Conservation (phyloP, 2,113 vertebrate species). For the Corapipo altera region DNA sequence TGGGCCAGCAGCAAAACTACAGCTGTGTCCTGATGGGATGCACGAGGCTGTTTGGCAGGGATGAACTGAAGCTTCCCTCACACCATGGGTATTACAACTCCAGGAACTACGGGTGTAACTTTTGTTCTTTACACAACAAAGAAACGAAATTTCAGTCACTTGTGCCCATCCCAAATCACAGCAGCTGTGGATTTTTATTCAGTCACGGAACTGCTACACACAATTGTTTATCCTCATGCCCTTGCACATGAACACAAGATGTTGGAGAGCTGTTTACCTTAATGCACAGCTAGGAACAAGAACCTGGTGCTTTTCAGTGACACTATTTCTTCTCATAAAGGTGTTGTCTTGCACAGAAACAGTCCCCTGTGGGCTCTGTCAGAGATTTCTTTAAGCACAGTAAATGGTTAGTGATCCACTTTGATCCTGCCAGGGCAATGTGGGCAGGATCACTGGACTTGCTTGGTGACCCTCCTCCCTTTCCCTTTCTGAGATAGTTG, state of each 20-base stretch:
- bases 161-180: not conserved
- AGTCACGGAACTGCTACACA: not conserved
- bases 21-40: not conserved
- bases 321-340: not conserved
- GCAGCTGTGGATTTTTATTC: not conserved
- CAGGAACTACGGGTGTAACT: not conserved
- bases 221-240: not conserved
- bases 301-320: not conserved
- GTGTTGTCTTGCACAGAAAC: not conserved
- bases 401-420: not conserved
- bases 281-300: not conserved
- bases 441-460: not conserved
- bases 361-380: not conserved
- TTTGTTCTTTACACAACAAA: not conserved
- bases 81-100: not conserved
- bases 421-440: not conserved
- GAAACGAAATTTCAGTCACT: not conserved
- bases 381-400: not conserved
- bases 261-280: not conserved
- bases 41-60: not conserved
- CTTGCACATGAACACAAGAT: not conserved
- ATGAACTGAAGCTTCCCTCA: not conserved
- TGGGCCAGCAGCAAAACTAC: not conserved
- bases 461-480: not conserved
- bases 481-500: not conserved